Percentiles rank a stretch among this genome's conserved stretches.
phyloP scores from a whole-genome alignment of 2,113 vertebrate genomes.

The Podilymbus podiceps region DNA sequence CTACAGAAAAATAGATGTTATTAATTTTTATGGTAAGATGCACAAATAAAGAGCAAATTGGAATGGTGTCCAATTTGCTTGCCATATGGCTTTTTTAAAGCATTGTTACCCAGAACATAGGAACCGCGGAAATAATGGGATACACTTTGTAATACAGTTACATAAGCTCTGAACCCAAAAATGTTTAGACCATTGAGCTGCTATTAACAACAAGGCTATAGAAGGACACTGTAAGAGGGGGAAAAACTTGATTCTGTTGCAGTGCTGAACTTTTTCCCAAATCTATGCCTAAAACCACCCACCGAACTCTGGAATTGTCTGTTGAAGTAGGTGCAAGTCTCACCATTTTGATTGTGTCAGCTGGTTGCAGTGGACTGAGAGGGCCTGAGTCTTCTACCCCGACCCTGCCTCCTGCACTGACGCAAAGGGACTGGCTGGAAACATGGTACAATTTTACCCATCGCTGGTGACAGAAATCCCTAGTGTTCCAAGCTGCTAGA shows the following conservation, averaged over 20 bases:
- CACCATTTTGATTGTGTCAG: neutral
- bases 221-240: neutral
- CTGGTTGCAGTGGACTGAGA: neutral
- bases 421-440: neutral
- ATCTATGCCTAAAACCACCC: neutral
- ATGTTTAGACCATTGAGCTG: neutral
- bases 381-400: neutral
- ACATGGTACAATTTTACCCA: neutral
- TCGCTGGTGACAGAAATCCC: neutral
- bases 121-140: neutral
- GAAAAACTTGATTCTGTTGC: neutral
- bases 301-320: neutral
- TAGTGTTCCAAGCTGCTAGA: neutral
- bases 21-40: neutral
- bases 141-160: neutral
- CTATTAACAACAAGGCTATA: neutral
- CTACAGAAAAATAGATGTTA: neutral
- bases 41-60: neutral
- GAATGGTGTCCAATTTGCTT: neutral
- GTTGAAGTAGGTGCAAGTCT: neutral
- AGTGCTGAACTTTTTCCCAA: neutral
- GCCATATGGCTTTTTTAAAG: neutral
- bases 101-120: neutral
- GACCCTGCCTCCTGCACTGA: neutral
- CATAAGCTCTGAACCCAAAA: neutral